phyloP scores from a whole-genome alignment of 2,113 vertebrate species.

The Colinus virginianus region DNA sequence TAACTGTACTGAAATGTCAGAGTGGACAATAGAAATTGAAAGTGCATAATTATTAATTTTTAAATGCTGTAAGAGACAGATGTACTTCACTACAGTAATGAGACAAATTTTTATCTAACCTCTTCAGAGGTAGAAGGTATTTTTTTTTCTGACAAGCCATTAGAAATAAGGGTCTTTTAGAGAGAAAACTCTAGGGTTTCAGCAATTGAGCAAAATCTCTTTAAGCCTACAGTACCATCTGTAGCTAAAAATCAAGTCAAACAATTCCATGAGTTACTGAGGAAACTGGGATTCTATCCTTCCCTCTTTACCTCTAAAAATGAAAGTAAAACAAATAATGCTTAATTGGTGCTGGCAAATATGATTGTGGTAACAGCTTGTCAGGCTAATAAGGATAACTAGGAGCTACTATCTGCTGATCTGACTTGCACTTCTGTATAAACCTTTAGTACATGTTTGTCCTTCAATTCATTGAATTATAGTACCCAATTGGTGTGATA shows the following conservation, averaged over 20 bases:
- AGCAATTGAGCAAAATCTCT: background rate
- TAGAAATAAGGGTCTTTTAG: background rate
- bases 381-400: background rate
- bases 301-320: background rate
- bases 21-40: background rate
- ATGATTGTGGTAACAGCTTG: background rate
- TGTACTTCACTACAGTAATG: background rate
- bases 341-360: background rate
- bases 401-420: background rate
- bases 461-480: background rate
- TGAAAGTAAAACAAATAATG: background rate
- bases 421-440: background rate
- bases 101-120: background rate
- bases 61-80: background rate
- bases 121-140: too few species aligned
- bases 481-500: background rate
- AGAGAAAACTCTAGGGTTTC: background rate
- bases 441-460: background rate
- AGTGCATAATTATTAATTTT: constrained; percentile 27
- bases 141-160: background rate
- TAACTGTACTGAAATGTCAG: background rate
- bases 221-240: background rate
- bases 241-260: background rate
- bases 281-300: background rate
- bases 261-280: background rate